Conservation (phyloP, 2,113 vertebrate genomes). For the Myodes glareolus region DNA sequence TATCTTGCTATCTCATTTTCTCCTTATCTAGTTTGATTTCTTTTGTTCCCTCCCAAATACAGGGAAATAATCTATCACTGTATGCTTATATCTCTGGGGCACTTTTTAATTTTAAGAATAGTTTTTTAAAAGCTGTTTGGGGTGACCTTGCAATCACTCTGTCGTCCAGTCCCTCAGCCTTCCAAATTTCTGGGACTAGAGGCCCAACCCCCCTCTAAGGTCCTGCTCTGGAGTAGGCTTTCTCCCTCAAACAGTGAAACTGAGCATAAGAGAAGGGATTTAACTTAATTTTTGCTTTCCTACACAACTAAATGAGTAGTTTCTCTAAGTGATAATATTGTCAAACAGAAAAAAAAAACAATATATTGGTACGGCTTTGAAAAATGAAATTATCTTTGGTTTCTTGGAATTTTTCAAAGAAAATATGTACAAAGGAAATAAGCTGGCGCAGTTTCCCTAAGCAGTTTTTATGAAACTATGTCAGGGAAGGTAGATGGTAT, state of each 20-base stretch:
- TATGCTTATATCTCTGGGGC: not conserved
- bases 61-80: not conserved
- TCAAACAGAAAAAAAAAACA: not conserved
- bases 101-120: not conserved
- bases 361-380: not conserved
- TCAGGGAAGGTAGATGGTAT: not conserved
- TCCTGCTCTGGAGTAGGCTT: not conserved
- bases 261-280: not conserved
- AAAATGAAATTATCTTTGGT: not conserved
- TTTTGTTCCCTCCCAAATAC: too few species aligned
- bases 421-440: not conserved
- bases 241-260: not conserved
- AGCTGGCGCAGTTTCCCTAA: not conserved
- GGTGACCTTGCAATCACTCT: not conserved
- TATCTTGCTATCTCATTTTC: too few species aligned
- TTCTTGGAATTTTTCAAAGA: not conserved
- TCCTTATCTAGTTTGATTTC: not conserved
- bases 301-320: not conserved
- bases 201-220: too few species aligned
- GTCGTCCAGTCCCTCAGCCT: not conserved
- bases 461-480: not conserved
- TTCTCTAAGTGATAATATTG: not conserved
- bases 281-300: conserved; percentile 14
- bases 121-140: not conserved
- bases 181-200: not conserved